A percentile compares a stretch with the other conserved stretches of the same genome.
phyloP scores from a whole-genome alignment of 2,888 invertebrate species.

The Nomada lathburiana region DNA sequence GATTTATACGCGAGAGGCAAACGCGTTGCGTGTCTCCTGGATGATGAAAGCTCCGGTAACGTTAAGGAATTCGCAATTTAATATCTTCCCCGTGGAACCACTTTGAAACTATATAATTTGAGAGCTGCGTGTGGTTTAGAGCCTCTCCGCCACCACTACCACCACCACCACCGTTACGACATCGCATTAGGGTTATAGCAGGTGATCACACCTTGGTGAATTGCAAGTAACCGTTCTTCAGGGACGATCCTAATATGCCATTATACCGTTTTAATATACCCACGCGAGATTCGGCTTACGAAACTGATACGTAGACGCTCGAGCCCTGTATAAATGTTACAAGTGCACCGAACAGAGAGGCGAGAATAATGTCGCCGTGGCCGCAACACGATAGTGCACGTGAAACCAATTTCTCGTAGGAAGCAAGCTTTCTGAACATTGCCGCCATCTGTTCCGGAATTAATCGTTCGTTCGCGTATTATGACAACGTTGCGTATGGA shows the following conservation, averaged over 20 bases:
- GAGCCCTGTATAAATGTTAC: slow-evolving; percentile 19
- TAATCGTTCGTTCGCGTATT: slow-evolving; percentile 58
- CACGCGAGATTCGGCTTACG: slow-evolving; percentile 41
- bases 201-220: slow-evolving; percentile 30
- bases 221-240: slow-evolving; percentile 35
- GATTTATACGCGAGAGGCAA: background rate
- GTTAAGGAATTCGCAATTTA: slow-evolving; percentile 38
- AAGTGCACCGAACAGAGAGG: background rate
- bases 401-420: slow-evolving; percentile 62
- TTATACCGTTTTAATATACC: slow-evolving; percentile 44
- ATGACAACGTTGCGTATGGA: slow-evolving; percentile 41
- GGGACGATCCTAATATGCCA: slow-evolving; percentile 2
- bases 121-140: slow-evolving; percentile 10
- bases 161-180: slow-evolving; percentile 7
- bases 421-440: slow-evolving; percentile 54
- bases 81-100: slow-evolving; percentile 34
- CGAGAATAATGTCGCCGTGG: slow-evolving; percentile 32
- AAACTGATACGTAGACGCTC: background rate
- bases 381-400: slow-evolving; percentile 59
- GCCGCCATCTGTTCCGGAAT: slow-evolving; percentile 60
- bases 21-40: slow-evolving; percentile 4
- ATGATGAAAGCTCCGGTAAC: background rate
- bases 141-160: background rate
- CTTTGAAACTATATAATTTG: slow-evolving; percentile 39
- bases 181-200: slow-evolving; percentile 27